Evolutionary conservation across 2,888 invertebrate genomes (phyloP), one percentile per base, ranked within the genome.

Genomic region (Ophioninae sp.): DNA sequence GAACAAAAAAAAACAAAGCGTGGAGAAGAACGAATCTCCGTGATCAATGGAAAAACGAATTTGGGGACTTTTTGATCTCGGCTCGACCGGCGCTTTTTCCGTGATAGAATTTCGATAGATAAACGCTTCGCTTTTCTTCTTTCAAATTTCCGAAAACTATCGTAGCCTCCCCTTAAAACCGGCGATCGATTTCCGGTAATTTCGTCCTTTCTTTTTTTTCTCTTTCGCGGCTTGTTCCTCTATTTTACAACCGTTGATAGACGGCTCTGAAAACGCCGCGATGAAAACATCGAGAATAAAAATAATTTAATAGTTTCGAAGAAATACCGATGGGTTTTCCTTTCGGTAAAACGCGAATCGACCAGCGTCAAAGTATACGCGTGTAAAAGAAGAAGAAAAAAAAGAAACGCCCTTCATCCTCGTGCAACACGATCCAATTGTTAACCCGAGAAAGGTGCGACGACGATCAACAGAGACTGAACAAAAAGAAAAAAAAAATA

Each of bases 71-170:
- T 76, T 56, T 58, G 68, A 39, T 64, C 56, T 44, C 63, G 82
- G 72, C 20, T 79, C 83, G 83, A 64, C 76, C 79, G 74, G 73
- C 69, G 81, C 85, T 82, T 85, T 73, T 51, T 75, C 72, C 85
- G 85, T 80, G 83, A 85, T 85, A 82, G 85, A 85, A n/a, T 72
- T 83, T 81, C 83, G 64, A 76, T 85, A 85, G 85, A 77, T 85
- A 85, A 80, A 80, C 64, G 85, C 83, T 80, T 81, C 72, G 61
- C 81, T 76, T 79, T 82, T 79, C 68, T 75, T 65, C 41, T 74
- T 67, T 81, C 56, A 39, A 79, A 61, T 68, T 81, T 73, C 81
- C 51, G 83, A 81, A 71, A 51, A 76, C 51, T 68, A 67, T 67
- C 39, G 9, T 61, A 17, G n/a, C 30, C 41, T 22, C 51, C 17